These are phyloP conservation scores for Corydoras maculifer DNA, from an alignment of 2,113 vertebrate species.

Conservation along the genomic window DNA sequence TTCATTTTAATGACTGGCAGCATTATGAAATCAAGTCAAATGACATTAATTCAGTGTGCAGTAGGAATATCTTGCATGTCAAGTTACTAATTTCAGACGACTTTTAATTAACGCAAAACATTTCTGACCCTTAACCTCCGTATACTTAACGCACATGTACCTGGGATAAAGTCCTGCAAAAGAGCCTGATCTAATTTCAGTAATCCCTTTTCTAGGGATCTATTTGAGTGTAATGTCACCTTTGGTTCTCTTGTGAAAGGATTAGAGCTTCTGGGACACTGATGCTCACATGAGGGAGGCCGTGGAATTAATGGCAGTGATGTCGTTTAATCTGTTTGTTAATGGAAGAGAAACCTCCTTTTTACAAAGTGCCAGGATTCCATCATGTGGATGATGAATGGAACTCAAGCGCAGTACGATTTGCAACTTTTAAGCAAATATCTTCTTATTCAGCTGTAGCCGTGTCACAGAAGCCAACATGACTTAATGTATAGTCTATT, in stretches of 20 bases:
- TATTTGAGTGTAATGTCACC: slow-evolving; percentile 12
- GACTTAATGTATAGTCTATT: too few relatives aligned
- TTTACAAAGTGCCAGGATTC: background rate
- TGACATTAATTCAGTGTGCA: too few relatives aligned
- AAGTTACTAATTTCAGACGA: too few relatives aligned
- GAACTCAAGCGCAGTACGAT: background rate
- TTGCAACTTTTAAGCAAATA: background rate
- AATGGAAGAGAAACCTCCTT: slow-evolving; percentile 4
- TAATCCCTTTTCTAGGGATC: slow-evolving; percentile 16
- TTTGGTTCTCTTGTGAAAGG: slow-evolving; percentile 30
- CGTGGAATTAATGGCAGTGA: slow-evolving; percentile 20
- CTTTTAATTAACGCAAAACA: too few relatives aligned
- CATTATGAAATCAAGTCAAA: too few relatives aligned
- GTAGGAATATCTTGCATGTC: too few relatives aligned
- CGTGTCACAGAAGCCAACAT: too few relatives aligned
- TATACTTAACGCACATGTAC: too few relatives aligned
- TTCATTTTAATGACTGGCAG: too few relatives aligned
- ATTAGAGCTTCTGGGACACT: slow-evolving; percentile 28
- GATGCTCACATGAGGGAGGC: slow-evolving; percentile 15
- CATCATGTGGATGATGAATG: slow-evolving; percentile 10
- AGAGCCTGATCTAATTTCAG: slow-evolving; percentile 7
- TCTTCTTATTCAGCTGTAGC: too few relatives aligned
- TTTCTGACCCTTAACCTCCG: too few relatives aligned
- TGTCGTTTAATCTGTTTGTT: slow-evolving; percentile 3
- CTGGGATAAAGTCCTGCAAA: background rate